These are phyloP conservation scores for Uria lomvia DNA, from an alignment of 2,113 vertebrate species.

Conservation along the genomic window DNA sequence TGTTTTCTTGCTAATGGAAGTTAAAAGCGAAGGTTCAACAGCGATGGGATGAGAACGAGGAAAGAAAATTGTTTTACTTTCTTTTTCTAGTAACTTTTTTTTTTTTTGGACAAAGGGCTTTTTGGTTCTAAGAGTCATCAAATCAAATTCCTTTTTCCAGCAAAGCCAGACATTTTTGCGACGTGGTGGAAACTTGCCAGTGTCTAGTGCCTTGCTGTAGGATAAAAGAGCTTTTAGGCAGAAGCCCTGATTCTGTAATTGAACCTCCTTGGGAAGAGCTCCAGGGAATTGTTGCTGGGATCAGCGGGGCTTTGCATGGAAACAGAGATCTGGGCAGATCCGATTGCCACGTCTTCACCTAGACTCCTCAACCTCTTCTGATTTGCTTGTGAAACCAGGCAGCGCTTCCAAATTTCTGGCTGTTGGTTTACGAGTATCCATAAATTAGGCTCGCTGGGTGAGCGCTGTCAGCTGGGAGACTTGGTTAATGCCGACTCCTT, in stretches of 20 bases:
- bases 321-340: not conserved
- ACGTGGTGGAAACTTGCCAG: not conserved
- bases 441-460: not conserved
- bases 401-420: not conserved
- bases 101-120: not conserved
- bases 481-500: not conserved
- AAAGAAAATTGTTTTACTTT: not conserved
- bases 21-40: not conserved
- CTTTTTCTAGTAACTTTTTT: not conserved
- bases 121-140: not conserved
- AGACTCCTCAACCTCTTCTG: not conserved
- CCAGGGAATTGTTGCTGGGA: constrained; percentile 8
- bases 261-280: not conserved
- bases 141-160: not conserved
- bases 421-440: not conserved
- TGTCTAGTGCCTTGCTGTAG: not conserved
- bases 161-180: not conserved
- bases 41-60: not conserved
- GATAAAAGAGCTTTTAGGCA: not conserved
- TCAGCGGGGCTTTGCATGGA: not conserved
- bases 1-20: not conserved
- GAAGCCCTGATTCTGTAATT: not conserved
- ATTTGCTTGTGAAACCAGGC: not conserved
- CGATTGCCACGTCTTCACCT: not conserved
- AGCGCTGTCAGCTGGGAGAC: not conserved